Conservation (phyloP, 2,113 vertebrate genomes). For the Pontoporia blainvillei region DNA sequence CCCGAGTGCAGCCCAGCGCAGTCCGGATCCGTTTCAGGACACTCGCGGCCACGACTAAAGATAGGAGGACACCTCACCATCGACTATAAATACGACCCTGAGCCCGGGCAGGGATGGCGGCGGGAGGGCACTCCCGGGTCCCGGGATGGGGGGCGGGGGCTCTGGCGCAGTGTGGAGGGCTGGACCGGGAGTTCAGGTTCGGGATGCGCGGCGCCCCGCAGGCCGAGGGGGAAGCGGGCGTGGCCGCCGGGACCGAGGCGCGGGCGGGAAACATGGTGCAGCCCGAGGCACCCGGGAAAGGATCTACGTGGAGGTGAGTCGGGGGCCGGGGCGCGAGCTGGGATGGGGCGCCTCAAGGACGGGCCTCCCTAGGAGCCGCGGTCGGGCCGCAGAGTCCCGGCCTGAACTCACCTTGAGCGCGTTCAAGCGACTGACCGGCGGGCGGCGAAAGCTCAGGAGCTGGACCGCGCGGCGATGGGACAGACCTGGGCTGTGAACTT, state of each 20-base stretch:
- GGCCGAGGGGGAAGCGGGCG: background rate
- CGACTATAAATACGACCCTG: conserved; percentile 63
- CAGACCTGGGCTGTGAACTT: conserved; percentile 14
- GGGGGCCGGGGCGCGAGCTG: background rate
- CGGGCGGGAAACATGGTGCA: background rate
- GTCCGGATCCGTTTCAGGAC: conserved; percentile 48
- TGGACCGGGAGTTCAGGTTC: background rate
- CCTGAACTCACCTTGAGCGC: conserved; percentile 25
- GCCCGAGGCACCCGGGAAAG: background rate
- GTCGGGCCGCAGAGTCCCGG: background rate
- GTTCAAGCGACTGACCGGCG: background rate
- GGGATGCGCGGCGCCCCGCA: background rate
- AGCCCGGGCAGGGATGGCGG: background rate
- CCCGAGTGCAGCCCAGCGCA: background rate
- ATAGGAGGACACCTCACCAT: conserved; percentile 60
- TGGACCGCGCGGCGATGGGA: background rate
- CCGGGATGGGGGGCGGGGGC: background rate
- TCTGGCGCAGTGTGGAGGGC: background rate
- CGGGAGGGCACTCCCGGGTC: background rate
- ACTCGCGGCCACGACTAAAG: conserved; percentile 47
- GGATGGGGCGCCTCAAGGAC: background rate
- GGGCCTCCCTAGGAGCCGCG: background rate
- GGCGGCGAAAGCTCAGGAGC: background rate
- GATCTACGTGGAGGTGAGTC: background rate
- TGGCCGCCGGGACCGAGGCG: background rate